Conservation (phyloP, 1,140 invertebrate genomes). For the Aricia agestis region DNA sequence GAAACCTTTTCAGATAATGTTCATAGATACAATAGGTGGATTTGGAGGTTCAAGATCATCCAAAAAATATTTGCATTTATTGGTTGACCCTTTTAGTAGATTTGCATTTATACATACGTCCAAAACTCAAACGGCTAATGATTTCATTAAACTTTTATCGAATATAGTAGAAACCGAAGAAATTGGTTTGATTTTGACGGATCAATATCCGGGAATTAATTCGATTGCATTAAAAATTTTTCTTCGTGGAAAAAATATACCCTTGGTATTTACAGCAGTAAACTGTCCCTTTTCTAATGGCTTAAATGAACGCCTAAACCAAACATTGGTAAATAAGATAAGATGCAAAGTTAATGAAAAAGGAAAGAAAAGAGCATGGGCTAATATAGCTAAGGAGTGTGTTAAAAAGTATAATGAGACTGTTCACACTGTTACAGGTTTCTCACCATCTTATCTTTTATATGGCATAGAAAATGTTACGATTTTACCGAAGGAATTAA, state of each 20-base stretch:
- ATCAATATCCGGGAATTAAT: slow-evolving; percentile 21
- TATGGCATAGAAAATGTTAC: slow-evolving; percentile 33
- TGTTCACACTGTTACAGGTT: slow-evolving; percentile 45
- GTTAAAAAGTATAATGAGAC: slow-evolving; percentile 55
- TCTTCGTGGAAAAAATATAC: slow-evolving; percentile 22
- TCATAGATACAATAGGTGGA: slow-evolving; percentile 29
- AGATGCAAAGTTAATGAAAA: slow-evolving; percentile 52
- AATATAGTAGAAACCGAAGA: slow-evolving; percentile 1
- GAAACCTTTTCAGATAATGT: slow-evolving; percentile 29
- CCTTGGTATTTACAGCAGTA: neutral
- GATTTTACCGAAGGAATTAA: neutral
- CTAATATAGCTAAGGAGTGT: slow-evolving; percentile 52
- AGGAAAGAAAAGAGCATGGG: slow-evolving; percentile 40
- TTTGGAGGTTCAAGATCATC: slow-evolving; percentile 26
- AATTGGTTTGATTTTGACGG: slow-evolving; percentile 18
- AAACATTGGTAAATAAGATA: slow-evolving; percentile 43
- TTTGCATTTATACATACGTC: slow-evolving; percentile 23
- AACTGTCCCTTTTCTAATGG: slow-evolving; percentile 51
- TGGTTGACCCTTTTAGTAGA: slow-evolving; percentile 6
- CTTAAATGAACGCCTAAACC: slow-evolving; percentile 24
- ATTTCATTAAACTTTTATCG: slow-evolving; percentile 17
- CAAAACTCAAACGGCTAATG: slow-evolving; percentile 21
- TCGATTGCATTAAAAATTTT: slow-evolving; percentile 15
- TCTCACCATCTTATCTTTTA: slow-evolving; percentile 47
- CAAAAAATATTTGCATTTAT: slow-evolving; percentile 28